phyloP scores from a whole-genome alignment of 2,113 vertebrate genomes.

The Pachyramphus minor region DNA sequence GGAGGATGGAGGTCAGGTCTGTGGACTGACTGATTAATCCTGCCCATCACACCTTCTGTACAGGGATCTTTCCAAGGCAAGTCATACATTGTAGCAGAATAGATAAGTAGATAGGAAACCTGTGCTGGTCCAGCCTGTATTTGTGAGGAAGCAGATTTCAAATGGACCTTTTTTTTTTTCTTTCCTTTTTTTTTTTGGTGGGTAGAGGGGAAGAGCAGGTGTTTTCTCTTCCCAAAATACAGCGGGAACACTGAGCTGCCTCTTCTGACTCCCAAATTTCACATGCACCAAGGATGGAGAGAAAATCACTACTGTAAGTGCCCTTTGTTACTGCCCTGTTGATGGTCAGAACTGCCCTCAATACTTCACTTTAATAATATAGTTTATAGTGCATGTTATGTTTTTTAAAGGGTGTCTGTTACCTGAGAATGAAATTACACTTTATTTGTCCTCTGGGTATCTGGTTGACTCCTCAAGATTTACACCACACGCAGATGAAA shows the following conservation, averaged over 20 bases:
- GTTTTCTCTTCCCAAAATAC: neutral
- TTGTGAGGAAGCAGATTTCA: neutral
- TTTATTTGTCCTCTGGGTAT: neutral
- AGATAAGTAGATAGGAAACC: neutral
- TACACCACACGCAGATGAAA: neutral
- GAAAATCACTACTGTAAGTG: neutral
- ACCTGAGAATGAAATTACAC: neutral
- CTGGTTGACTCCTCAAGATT: neutral
- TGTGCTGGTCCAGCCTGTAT: neutral
- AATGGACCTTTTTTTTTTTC: neutral
- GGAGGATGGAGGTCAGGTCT: neutral
- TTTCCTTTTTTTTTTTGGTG: neutral
- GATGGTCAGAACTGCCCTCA: neutral
- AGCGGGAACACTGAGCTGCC: neutral
- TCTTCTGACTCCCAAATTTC: neutral
- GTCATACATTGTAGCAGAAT: neutral
- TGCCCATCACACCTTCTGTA: neutral
- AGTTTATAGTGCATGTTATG: neutral
- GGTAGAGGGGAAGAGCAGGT: neutral
- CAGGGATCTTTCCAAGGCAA: neutral
- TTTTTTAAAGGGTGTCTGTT: neutral
- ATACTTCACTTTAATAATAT: neutral
- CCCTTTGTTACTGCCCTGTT: neutral
- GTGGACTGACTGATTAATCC: conserved; percentile 26
- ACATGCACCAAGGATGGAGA: fast-evolving